These are phyloP conservation scores for Amphimedon queenslandica DNA, from an alignment of 37 sponge, comb jelly and placozoan genomes.

Conservation along the genomic window DNA sequence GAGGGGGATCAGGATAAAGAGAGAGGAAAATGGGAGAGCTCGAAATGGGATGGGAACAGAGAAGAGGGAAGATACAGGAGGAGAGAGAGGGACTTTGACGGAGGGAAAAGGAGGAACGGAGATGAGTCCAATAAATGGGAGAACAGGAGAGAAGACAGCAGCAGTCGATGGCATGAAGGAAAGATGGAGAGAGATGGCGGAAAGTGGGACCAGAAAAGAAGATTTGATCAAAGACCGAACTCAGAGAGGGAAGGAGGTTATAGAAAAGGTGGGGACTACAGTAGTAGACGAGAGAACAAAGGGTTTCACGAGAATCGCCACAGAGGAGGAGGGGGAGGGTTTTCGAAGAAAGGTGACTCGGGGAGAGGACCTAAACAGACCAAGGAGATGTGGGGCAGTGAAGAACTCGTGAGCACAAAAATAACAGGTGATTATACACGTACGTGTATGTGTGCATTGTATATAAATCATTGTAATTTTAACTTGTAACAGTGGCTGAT, in stretches of 20 bases:
- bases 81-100: neutral
- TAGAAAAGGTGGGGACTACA: too few species aligned
- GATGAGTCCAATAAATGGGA: neutral
- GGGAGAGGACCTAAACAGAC: too few species aligned
- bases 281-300: too few species aligned
- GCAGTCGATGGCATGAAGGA: neutral
- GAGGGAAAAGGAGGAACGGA: neutral
- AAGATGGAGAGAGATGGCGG: neutral
- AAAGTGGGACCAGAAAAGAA: neutral
- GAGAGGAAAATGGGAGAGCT: neutral
- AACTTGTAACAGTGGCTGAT: too few species aligned
- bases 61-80: neutral
- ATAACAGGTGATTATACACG: too few species aligned
- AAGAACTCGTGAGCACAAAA: too few species aligned
- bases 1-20: conserved; percentile 16
- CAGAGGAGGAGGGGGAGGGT: too few species aligned
- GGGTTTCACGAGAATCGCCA: too few species aligned
- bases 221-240: neutral
- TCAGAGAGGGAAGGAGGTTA: neutral
- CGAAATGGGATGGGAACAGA: neutral
- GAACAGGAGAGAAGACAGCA: neutral
- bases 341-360: too few species aligned
- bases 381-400: too few species aligned
- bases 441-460: too few species aligned
- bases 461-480: too few species aligned